These are phyloP conservation scores for Hucho hucho DNA, from an alignment of 2,113 vertebrate genomes.

Conservation along the genomic window DNA sequence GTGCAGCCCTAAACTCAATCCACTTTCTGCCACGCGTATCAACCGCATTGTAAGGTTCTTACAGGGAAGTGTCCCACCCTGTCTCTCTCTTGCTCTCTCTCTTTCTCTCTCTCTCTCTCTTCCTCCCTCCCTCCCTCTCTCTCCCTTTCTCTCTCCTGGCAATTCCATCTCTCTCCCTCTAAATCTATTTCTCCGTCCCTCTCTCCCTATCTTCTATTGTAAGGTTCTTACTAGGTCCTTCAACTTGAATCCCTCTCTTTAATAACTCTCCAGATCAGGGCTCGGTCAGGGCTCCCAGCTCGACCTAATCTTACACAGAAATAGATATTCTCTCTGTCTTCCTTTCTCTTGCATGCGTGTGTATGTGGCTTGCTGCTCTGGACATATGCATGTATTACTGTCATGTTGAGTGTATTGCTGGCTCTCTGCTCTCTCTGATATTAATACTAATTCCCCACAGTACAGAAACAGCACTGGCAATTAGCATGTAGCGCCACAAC, in stretches of 20 bases:
- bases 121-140: conserved; percentile 42
- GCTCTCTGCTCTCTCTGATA: conserved; percentile 20
- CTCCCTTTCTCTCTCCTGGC: conserved; percentile 21
- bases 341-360: conserved; percentile 15
- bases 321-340: conserved; percentile 39
- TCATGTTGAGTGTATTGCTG: background rate
- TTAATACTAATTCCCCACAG: no score
- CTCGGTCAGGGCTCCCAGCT: conserved; percentile 55
- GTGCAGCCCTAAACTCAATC: background rate
- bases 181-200: conserved; percentile 33
- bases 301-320: conserved; percentile 60
- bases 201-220: conserved; percentile 31
- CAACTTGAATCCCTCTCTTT: conserved; percentile 37
- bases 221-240: background rate
- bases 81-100: conserved; percentile 30
- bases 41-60: background rate
- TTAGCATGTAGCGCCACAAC: no score
- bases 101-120: conserved; percentile 39
- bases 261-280: conserved; percentile 67
- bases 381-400: no score
- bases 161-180: conserved; percentile 33
- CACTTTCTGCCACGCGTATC: background rate
- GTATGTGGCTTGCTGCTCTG: no score
- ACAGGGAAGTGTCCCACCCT: background rate
- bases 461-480: background rate